Evolutionary conservation across 2,113 vertebrate genomes (phyloP), one percentile per base, ranked within the genome.

Genomic region (Nannobrachium achirus): DNA sequence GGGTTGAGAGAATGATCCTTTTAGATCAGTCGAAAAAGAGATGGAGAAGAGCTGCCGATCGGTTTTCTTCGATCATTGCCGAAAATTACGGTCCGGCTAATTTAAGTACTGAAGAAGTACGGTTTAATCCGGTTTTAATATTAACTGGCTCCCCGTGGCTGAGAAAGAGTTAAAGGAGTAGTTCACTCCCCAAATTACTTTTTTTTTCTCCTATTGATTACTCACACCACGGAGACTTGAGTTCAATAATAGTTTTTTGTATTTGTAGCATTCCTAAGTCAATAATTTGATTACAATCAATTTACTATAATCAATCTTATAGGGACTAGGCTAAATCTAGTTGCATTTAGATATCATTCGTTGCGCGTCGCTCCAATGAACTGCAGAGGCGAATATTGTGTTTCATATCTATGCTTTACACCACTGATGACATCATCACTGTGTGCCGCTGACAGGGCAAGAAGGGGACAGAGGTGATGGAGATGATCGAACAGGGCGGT

Each of bases 381-480:
- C n/a, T n/a, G n/a, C n/a, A n/a, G n/a, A n/a, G n/a, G n/a, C n/a
- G n/a, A n/a, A n/a, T n/a, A n/a, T n/a, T n/a, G n/a, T n/a, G n/a
- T n/a, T n/a, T n/a, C n/a, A n/a, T n/a, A n/a, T n/a, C n/a, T n/a
- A n/a, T n/a, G n/a, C n/a, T n/a, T n/a, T n/a, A 65, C 53, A n/a
- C 58, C 4, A 64, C n/a, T 38, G 14, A 3, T 3, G n/a, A 52
- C 33, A 15, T 14, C 55, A 0, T 53, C 9, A 1, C 10, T 50
- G 46, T 65, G 14, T 39, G 10, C 38, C 44, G 73, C 2, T 88
- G 73, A 15, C 75, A 99, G 97, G 96, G 97, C 38, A 96, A 98
- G 96, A 98, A 98, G 88, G 97, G 97, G 46, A 94, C 93, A 15
- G 97, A 98, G 10, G 98, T 98, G 7, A 88, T 95, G 0, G 93